These are phyloP conservation scores for Xiphophorus birchmanni DNA, from an alignment of 2,797 vertebrate species.

Conservation along the genomic window DNA sequence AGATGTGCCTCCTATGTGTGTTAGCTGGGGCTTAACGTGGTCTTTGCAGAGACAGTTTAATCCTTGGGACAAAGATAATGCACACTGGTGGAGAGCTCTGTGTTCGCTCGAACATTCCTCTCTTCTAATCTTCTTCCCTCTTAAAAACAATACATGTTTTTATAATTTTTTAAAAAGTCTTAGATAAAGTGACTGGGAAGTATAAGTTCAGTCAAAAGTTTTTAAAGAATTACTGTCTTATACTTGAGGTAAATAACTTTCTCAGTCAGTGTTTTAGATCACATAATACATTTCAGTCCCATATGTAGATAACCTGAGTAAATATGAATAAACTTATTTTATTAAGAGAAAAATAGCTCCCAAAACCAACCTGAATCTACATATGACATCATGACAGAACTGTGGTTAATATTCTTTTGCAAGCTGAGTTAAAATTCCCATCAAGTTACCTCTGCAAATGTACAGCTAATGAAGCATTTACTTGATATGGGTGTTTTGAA, in stretches of 20 bases:
- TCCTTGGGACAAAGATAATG: conserved; percentile 13
- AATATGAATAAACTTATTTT: background rate
- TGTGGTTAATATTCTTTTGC: background rate
- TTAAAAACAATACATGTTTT: background rate
- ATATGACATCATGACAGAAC: background rate
- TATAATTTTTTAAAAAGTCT: background rate
- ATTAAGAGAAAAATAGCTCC: background rate
- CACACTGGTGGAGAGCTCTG: background rate
- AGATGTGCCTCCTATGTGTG: conserved; percentile 32
- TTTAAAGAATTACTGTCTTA: background rate
- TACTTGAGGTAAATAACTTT: background rate
- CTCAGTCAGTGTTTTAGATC: background rate
- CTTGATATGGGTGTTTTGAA: background rate
- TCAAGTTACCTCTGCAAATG: background rate
- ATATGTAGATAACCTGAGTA: background rate
- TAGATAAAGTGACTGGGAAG: background rate
- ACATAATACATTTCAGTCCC: background rate
- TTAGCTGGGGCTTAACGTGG: conserved; percentile 35
- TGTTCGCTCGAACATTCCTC: background rate
- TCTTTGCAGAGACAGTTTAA: conserved; percentile 29
- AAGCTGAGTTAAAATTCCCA: background rate
- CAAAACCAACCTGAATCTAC: background rate
- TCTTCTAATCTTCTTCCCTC: background rate
- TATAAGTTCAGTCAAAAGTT: background rate
- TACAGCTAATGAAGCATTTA: background rate